Evolutionary conservation across 2,113 vertebrate species (phyloP), one percentile per base, ranked within the genome.

Genomic region (Catharus bicknelli): DNA sequence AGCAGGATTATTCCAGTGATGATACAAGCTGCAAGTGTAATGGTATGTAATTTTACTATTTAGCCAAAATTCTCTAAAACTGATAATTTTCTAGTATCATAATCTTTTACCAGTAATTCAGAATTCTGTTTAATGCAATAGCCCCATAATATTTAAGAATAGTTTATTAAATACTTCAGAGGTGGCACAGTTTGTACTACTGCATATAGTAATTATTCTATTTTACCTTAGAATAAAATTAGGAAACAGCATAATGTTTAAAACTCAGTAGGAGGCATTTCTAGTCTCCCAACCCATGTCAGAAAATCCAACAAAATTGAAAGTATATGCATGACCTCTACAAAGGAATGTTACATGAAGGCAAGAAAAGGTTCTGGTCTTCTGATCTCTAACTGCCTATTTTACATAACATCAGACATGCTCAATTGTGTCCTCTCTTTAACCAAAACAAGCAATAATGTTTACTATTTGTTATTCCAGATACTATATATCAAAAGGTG

Each of bases 401-500:
- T 87, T 58, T 61, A 7, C 20, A 3, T 84, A 42, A 34, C 10
- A 5, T 70, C 20, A 36, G 2, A 54, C 11, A 4, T 48, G 3
- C 16, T 78, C 23, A 20, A 4, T 74, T 76, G 8, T 58, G 38
- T 90, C 25, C 47, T 93, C 51, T 75, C 7, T 90, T 86, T 95
- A 94, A 57, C 55, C 38, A 63, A 83, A 57, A 62, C 21, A 72
- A 94, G n/a, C 10, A 67, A 58, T 83, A 92, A 92, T 68, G 38
- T 86, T 90, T 87, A 48, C 45, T 67, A 21, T 81, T 95, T 90
- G 88, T 62, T 81, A 20, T 94, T 97, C 23, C 77, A 99, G 99
- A 95, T 99, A 98, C 95, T 99, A 99, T 97, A 99, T 99, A 98
- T 99, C 99, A 81, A 99, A 99, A 97, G 99, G 99, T 96, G 99